Conservation (phyloP, 2,797 vertebrate species). For the Rhincodon typus region DNA sequence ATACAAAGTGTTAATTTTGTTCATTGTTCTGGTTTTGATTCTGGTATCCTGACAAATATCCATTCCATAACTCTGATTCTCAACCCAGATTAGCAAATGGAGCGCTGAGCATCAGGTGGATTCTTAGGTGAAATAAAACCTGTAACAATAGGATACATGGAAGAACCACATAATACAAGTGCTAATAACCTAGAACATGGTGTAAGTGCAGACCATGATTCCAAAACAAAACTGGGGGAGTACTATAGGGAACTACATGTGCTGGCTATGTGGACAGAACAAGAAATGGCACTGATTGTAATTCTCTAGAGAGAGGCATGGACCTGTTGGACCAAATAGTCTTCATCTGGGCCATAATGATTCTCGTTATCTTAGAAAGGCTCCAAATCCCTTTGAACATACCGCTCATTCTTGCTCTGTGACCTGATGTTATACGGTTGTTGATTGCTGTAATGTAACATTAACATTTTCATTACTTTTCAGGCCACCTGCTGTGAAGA, state of each 20-base stretch:
- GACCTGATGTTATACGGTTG: neutral
- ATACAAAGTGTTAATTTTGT: neutral
- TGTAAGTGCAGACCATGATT: too few relatives aligned
- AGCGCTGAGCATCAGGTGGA: neutral
- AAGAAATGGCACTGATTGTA: too few relatives aligned
- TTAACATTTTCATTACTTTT: neutral
- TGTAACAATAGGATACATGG: too few relatives aligned
- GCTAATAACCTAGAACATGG: too few relatives aligned
- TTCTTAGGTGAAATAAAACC: neutral
- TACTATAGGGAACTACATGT: too few relatives aligned
- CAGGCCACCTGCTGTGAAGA: conserved; percentile 79
- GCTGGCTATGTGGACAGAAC: too few relatives aligned
- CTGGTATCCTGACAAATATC: neutral
- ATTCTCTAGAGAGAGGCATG: too few relatives aligned
- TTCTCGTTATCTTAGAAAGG: neutral
- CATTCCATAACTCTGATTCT: neutral
- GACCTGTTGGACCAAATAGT: too few relatives aligned
- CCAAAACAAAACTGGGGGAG: too few relatives aligned
- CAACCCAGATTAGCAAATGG: neutral
- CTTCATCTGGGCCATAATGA: neutral
- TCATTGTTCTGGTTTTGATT: neutral
- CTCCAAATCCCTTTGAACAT: neutral
- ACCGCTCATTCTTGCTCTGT: neutral
- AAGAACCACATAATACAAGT: too few relatives aligned
- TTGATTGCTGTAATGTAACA: neutral